A percentile compares a stretch with the other conserved stretches of the same genome.
These are phyloP conservation scores for Anodontia alba DNA, from an alignment of 2,888 invertebrate species.

Conservation along the genomic window DNA sequence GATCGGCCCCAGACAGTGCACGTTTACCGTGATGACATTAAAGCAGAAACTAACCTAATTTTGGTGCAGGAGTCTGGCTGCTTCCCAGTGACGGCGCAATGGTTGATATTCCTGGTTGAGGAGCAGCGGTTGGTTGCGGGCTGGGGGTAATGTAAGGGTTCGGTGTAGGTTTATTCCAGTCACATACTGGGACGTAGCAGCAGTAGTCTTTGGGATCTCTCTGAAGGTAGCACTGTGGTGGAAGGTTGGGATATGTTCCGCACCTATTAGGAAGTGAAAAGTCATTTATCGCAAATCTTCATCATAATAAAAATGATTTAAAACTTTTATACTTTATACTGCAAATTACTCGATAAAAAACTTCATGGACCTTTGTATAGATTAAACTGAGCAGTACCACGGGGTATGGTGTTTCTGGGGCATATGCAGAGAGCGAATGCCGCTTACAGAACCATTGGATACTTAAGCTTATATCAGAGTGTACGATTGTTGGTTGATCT, in stretches of 20 bases:
- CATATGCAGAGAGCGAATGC: too few species aligned
- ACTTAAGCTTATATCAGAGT: too few species aligned
- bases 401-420: too few species aligned
- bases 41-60: background rate
- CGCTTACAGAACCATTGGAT: too few species aligned
- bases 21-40: too few species aligned
- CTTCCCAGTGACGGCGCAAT: constrained; percentile 34
- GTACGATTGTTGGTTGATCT: too few species aligned
- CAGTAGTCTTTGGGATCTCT: constrained; percentile 73
- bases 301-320: background rate
- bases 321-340: background rate
- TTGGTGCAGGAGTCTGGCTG: background rate
- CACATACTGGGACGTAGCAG: constrained; percentile 68
- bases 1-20: too few species aligned
- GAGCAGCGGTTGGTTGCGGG: constrained; percentile 43
- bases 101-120: constrained; percentile 29
- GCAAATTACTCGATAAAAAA: too few species aligned
- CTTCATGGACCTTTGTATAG: too few species aligned
- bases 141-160: constrained; percentile 46
- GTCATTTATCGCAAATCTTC: background rate
- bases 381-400: too few species aligned
- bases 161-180: constrained; percentile 65
- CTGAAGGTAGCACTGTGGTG: constrained; percentile 63
- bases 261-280: constrained; percentile 58
- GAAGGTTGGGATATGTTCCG: constrained; percentile 59